Conservation (phyloP, 2,113 vertebrate genomes). For the Oostethus manadensis region DNA sequence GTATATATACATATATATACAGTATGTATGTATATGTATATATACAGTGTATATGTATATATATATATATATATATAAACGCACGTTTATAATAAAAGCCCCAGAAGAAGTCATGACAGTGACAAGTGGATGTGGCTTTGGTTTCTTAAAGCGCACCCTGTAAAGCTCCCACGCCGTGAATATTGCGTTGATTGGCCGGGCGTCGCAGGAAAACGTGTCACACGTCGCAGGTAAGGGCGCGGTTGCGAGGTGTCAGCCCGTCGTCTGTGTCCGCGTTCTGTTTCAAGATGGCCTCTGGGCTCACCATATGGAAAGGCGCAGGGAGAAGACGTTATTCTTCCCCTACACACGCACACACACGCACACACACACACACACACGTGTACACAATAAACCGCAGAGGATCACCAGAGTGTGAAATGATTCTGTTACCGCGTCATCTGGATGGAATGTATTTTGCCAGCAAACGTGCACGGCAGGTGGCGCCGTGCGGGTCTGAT, state of each 20-base stretch:
- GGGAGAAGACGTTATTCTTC: conserved; percentile 21
- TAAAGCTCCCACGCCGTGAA: conserved; percentile 28
- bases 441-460: conserved; percentile 84
- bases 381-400: conserved; percentile 23
- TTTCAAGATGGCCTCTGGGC: conserved; percentile 20
- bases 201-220: conserved; percentile 16
- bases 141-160: conserved; percentile 25
- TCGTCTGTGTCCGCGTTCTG: conserved; percentile 8
- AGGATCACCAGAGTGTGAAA: conserved; percentile 75
- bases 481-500: conserved; percentile 34
- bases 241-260: background rate
- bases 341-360: background rate
- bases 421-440: conserved; percentile 91
- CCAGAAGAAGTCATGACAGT: conserved; percentile 16
- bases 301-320: conserved; percentile 45
- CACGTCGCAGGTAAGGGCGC: conserved; percentile 16
- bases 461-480: conserved; percentile 63
- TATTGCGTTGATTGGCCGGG: conserved; percentile 26
- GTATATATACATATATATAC: too few species aligned
- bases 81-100: background rate
- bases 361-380: conserved; percentile 14
- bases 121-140: conserved; percentile 17
- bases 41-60: too few species aligned
- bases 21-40: too few species aligned
- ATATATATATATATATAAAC: background rate